Evolutionary conservation across 1,140 invertebrate genomes (phyloP).

Genomic region (Brachionus rotundiformis): DNA sequence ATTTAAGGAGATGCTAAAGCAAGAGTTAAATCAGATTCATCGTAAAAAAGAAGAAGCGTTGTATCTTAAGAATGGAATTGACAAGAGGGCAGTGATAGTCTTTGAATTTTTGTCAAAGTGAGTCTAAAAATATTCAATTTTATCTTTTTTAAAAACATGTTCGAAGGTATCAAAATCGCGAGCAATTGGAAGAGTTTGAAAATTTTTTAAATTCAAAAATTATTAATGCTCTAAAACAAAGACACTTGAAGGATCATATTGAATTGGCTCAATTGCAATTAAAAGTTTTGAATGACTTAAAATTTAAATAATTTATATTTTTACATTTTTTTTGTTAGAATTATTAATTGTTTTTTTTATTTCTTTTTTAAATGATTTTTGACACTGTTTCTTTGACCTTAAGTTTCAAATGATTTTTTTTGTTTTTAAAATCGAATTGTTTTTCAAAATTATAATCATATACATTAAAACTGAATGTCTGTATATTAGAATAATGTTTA

Average conservation of each 20-base stretch:
- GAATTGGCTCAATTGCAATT: slow-evolving; percentile 49
- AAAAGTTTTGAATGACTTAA: slow-evolving; percentile 32
- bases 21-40: slow-evolving; percentile 49
- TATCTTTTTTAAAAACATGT: background rate
- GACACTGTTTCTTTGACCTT: background rate
- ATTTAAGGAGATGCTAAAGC: slow-evolving; percentile 13
- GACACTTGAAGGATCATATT: slow-evolving; percentile 50
- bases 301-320: background rate
- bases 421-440: slow-evolving; percentile 23
- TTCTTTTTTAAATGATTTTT: background rate
- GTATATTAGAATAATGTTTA: slow-evolving; percentile 5
- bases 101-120: slow-evolving; percentile 31
- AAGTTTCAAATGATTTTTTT: background rate
- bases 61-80: slow-evolving; percentile 48
- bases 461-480: background rate
- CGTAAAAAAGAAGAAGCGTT: slow-evolving; percentile 51
- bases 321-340: slow-evolving; percentile 14
- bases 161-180: slow-evolving; percentile 3
- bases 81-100: slow-evolving; percentile 19
- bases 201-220: slow-evolving; percentile 5
- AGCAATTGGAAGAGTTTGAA: slow-evolving; percentile 40
- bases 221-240: slow-evolving; percentile 7
- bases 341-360: slow-evolving; percentile 29
- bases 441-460: background rate
- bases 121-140: slow-evolving; percentile 11